Conservation (phyloP, 2,888 invertebrate genomes). For the Himalopsyche anomala region DNA sequence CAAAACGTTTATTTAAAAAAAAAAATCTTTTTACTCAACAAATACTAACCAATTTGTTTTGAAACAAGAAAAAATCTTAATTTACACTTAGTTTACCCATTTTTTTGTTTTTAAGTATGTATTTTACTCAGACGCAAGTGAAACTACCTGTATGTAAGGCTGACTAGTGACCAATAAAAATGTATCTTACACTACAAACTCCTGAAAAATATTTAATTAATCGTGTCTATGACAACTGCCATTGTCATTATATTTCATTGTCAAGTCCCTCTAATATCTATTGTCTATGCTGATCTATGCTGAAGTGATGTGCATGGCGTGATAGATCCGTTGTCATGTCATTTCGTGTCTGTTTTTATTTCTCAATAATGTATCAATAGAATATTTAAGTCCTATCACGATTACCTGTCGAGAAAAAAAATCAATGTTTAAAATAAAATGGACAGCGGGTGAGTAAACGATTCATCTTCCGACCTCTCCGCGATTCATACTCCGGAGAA, state of each 20-base stretch:
- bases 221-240: conserved; percentile 8
- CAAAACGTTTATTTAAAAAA: too few species aligned
- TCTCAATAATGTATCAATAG: neutral
- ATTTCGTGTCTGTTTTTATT: conserved; percentile 5
- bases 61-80: too few species aligned
- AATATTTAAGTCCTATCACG: neutral
- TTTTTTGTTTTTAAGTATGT: too few species aligned
- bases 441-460: conserved; percentile 58
- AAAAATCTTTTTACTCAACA: too few species aligned
- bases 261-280: neutral
- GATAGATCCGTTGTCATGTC: conserved; percentile 48
- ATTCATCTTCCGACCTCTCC: neutral
- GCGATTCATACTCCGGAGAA: conserved; percentile 3
- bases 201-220: neutral
- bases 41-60: too few species aligned
- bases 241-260: conserved; percentile 18
- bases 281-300: conserved; percentile 44
- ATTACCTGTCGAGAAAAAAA: neutral
- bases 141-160: too few species aligned
- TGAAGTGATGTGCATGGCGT: conserved; percentile 58
- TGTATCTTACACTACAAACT: too few species aligned
- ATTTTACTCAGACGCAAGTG: too few species aligned
- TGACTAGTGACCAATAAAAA: too few species aligned
- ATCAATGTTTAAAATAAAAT: conserved; percentile 48
- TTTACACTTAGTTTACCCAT: too few species aligned